A percentile compares a stretch with the other conserved stretches of the same genome.
These are phyloP conservation scores for Aldrovandia affinis DNA, from an alignment of 2,797 vertebrate genomes.

Conservation along the genomic window DNA sequence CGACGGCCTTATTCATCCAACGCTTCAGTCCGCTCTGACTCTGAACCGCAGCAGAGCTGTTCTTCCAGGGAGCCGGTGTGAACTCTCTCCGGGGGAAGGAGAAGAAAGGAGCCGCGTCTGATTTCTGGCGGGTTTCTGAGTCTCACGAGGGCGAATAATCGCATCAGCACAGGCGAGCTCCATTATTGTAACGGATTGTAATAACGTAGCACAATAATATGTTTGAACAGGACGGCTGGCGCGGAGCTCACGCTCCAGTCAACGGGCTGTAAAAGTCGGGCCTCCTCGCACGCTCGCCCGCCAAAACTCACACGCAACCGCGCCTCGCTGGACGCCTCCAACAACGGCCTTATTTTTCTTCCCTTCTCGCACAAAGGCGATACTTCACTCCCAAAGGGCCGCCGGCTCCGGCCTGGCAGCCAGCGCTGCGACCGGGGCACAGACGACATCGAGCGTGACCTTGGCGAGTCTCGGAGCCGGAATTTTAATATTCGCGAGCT, in stretches of 20 bases:
- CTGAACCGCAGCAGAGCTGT: neutral
- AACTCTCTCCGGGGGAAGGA: neutral
- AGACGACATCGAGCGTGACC: constrained; percentile 32
- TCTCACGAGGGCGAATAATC: neutral
- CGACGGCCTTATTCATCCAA: neutral
- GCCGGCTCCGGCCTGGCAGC: constrained; percentile 21
- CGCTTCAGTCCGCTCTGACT: neutral
- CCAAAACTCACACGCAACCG: constrained; percentile 68
- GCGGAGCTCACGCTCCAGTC: neutral
- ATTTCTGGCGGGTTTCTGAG: constrained; percentile 2
- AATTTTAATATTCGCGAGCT: neutral
- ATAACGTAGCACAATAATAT: constrained; percentile 5
- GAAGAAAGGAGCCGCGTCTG: neutral
- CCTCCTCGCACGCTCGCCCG: constrained; percentile 44
- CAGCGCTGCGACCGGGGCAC: constrained; percentile 13
- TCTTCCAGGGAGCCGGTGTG: neutral
- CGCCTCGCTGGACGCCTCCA: constrained; percentile 38
- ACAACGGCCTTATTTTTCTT: constrained; percentile 40
- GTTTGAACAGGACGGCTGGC: constrained; percentile 1
- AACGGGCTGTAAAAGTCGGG: constrained; percentile 7
- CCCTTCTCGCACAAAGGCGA: constrained; percentile 5
- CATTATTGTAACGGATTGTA: neutral
- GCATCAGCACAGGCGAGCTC: neutral
- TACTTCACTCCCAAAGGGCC: constrained; percentile 36
- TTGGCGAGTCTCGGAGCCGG: neutral